phyloP scores from a whole-genome alignment of 1,140 invertebrate species.

The Drosophila albomicans region DNA sequence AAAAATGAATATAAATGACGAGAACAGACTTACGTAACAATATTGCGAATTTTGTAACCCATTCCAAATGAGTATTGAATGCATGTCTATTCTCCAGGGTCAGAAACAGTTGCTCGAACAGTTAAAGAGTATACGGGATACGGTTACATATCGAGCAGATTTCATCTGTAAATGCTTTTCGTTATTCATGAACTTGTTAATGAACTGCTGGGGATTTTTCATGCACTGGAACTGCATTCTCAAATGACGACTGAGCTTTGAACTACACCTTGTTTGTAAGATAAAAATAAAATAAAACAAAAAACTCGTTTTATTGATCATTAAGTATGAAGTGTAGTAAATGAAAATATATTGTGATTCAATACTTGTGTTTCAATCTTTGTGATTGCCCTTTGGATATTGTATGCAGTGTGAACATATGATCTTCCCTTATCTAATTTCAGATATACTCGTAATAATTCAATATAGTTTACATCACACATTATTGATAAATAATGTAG shows the following conservation, averaged over 20 bases:
- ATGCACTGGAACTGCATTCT: not conserved
- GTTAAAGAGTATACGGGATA: no score
- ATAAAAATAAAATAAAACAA: conserved; percentile 12
- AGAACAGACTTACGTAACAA: no score
- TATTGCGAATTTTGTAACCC: no score
- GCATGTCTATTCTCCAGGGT: conserved; percentile 41
- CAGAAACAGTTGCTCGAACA: no score
- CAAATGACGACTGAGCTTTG: conserved; percentile 43
- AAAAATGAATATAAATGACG: no score
- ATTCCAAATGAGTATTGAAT: conserved; percentile 38
- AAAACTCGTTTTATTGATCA: conserved; percentile 21
- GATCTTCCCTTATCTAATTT: no score
- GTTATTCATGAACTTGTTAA: conserved; percentile 17
- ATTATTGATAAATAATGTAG: conserved; percentile 3
- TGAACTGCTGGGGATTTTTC: conserved; percentile 23
- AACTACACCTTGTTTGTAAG: conserved; percentile 48
- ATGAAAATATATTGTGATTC: conserved; percentile 13
- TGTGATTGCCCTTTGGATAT: conserved; percentile 12
- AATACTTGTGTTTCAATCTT: conserved; percentile 22
- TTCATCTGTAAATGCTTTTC: not conserved
- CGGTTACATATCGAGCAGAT: no score
- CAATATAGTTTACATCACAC: conserved; percentile 51
- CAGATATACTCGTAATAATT: conserved; percentile 46
- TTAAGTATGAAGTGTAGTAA: not conserved
- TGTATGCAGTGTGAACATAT: conserved; percentile 36